phyloP scores from a whole-genome alignment of 2,797 vertebrate genomes.

The Gallinago nigripennis region DNA sequence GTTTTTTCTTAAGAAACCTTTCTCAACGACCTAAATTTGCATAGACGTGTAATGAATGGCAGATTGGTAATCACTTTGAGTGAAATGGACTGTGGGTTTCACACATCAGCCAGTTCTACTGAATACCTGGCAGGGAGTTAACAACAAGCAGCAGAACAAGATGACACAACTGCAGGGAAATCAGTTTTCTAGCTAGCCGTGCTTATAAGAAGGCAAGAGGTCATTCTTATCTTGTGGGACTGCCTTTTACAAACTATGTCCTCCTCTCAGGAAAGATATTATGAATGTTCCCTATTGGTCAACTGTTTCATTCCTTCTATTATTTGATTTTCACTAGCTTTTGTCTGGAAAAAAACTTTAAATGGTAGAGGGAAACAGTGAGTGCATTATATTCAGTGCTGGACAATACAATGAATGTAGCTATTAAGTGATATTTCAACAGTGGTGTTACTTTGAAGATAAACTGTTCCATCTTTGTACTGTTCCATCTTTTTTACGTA shows the following conservation, averaged over 20 bases:
- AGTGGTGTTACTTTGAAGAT: not conserved
- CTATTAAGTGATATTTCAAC: not conserved
- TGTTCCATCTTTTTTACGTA: not conserved
- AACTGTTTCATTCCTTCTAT: not conserved
- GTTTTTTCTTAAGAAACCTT: not conserved
- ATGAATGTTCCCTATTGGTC: not conserved
- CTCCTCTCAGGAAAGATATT: not conserved
- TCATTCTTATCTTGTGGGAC: not conserved
- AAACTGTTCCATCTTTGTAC: not conserved
- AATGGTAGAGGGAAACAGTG: not conserved
- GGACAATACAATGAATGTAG: not conserved
- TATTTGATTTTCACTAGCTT: not conserved
- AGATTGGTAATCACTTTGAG: not conserved
- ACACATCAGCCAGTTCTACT: rapidly evolving
- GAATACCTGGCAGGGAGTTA: not conserved
- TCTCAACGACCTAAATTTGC: not conserved
- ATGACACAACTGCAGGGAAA: not conserved
- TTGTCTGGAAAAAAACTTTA: not conserved
- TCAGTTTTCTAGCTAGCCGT: not conserved
- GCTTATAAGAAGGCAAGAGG: not conserved
- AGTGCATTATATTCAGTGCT: not conserved
- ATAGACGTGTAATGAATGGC: rapidly evolving
- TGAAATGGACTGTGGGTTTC: not conserved
- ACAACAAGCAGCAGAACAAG: rapidly evolving
- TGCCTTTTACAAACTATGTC: not conserved